Conservation (phyloP, 2,797 vertebrate genomes). For the Rallus crepitans region DNA sequence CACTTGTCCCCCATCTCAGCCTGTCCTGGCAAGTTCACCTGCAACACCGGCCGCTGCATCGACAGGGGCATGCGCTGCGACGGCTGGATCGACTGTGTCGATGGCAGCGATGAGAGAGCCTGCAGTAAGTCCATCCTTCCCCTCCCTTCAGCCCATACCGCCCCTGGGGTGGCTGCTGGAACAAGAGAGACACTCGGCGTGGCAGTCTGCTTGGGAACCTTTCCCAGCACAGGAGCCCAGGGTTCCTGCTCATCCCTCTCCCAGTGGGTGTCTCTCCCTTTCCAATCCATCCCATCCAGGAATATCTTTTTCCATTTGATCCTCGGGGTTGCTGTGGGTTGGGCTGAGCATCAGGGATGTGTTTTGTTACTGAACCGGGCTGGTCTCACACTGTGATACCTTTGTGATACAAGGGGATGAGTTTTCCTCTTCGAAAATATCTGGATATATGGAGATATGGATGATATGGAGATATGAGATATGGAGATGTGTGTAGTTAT, state of each 20-base stretch:
- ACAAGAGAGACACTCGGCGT: fast-evolving
- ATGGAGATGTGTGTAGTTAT: too few species aligned
- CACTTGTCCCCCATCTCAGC: conserved; percentile 73
- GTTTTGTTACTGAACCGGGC: fast-evolving
- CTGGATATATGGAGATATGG: too few species aligned
- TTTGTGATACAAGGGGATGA: fast-evolving
- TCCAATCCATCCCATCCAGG: background rate
- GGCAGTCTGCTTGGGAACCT: background rate
- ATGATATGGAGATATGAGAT: too few species aligned
- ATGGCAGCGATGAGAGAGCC: conserved; percentile 85
- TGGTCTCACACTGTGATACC: background rate
- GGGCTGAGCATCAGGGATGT: background rate
- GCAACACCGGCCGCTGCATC: conserved; percentile 86
- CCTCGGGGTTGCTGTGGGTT: background rate
- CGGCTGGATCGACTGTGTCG: conserved; percentile 93
- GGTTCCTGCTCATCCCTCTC: background rate
- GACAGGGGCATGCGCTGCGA: conserved; percentile 81
- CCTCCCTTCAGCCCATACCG: background rate
- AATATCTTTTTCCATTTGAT: background rate
- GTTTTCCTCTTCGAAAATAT: background rate
- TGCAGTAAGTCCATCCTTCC: conserved; percentile 83
- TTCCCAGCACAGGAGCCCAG: background rate
- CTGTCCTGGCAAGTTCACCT: conserved; percentile 88
- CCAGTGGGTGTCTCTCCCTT: background rate
- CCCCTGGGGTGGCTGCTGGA: background rate